Conservation (phyloP, 2,113 vertebrate genomes). For the Tichodroma muraria region DNA sequence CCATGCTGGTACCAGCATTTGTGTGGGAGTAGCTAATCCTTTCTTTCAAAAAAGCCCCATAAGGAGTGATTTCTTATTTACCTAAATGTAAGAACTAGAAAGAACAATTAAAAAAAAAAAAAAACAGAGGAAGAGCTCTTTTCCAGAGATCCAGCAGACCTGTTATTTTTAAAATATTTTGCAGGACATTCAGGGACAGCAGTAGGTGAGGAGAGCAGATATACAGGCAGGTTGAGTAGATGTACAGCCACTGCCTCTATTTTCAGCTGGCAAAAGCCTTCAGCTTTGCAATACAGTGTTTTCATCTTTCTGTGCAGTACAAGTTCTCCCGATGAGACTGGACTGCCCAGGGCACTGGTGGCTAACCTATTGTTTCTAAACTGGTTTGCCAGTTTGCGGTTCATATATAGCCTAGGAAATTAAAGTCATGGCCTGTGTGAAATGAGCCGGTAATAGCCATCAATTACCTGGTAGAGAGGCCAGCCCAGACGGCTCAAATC, state of each 20-base stretch:
- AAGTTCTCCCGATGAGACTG: accelerated
- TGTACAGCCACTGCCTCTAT: background rate
- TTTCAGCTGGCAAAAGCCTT: background rate
- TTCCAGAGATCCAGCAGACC: background rate
- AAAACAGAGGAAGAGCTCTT: background rate
- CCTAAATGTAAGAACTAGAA: background rate
- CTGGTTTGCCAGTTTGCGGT: background rate
- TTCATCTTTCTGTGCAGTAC: background rate
- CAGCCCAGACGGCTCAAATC: background rate
- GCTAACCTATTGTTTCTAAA: background rate
- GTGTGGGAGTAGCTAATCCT: background rate
- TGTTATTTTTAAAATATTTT: background rate
- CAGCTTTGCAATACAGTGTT: background rate
- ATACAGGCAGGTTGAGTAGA: background rate
- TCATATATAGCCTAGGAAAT: conserved; percentile 1
- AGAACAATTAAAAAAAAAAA: background rate
- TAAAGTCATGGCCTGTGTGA: background rate
- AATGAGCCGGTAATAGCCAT: background rate
- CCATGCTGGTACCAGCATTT: background rate
- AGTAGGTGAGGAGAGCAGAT: background rate
- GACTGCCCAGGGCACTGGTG: background rate
- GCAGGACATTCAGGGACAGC: background rate
- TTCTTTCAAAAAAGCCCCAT: background rate
- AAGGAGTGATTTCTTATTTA: background rate
- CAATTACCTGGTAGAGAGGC: background rate